phyloP scores from a whole-genome alignment of 2,113 vertebrate species.

The Lynx canadensis region DNA sequence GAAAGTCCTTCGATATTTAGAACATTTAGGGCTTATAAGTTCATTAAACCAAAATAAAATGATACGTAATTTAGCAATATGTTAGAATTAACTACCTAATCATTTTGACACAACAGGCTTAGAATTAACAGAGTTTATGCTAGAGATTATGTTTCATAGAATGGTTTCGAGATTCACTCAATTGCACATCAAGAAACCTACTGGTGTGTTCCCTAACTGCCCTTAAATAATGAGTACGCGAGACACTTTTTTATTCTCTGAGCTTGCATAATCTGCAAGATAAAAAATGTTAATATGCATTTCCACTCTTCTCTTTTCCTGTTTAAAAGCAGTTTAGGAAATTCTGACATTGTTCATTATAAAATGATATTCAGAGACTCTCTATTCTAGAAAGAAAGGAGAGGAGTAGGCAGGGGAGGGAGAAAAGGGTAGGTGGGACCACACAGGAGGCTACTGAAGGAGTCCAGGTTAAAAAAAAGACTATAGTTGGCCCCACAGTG shows the following conservation, averaged over 20 bases:
- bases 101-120: not conserved
- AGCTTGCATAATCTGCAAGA: not conserved
- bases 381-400: not conserved
- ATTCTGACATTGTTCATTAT: not conserved
- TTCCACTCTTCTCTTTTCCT: not conserved
- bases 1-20: conserved; percentile 28
- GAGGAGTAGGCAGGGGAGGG: not conserved
- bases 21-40: not conserved
- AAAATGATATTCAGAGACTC: not conserved
- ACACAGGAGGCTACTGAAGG: not conserved
- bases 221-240: not conserved
- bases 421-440: not conserved
- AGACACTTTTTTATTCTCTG: not conserved
- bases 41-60: conserved; percentile 40
- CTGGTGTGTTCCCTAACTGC: not conserved
- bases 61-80: not conserved
- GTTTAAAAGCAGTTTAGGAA: not conserved
- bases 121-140: conserved; percentile 17
- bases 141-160: not conserved
- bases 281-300: not conserved
- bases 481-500: fast-evolving
- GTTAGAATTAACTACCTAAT: not conserved
- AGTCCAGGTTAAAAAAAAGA: not conserved
- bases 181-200: not conserved
- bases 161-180: not conserved